These are phyloP conservation scores for Phaonia tiefii DNA, from an alignment of 2,888 invertebrate genomes.

Conservation along the genomic window DNA sequence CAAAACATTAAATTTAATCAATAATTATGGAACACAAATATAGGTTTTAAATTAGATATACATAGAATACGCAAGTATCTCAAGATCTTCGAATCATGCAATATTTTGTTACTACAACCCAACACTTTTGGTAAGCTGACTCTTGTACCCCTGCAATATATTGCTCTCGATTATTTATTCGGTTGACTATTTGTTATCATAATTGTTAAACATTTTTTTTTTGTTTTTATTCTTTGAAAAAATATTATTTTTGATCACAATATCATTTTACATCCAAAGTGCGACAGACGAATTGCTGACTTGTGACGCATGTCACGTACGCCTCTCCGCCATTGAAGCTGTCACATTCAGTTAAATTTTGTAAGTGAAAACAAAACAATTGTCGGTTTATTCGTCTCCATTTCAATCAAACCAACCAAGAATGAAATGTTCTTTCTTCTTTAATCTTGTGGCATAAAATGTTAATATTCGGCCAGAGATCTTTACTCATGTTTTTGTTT, in stretches of 20 bases:
- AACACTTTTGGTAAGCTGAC: constrained; percentile 74
- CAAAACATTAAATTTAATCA: not conserved
- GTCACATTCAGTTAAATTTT: constrained; percentile 3
- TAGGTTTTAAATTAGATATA: too few relatives aligned
- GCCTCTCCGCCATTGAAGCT: constrained; percentile 15
- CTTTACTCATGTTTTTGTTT: too few relatives aligned
- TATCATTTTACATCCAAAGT: too few relatives aligned
- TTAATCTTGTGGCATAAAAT: not conserved
- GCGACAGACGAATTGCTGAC: not conserved
- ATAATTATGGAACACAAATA: too few relatives aligned
- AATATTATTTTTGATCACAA: too few relatives aligned
- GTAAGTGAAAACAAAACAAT: constrained; percentile 2
- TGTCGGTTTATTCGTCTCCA: not conserved
- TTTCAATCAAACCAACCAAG: constrained; percentile 7
- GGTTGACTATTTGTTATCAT: too few relatives aligned
- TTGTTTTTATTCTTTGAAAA: too few relatives aligned
- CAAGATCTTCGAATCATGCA: constrained; percentile 73
- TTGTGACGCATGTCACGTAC: constrained; percentile 59
- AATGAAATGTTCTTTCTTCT: constrained; percentile 4
- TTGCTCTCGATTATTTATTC: too few relatives aligned
- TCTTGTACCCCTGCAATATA: too few relatives aligned
- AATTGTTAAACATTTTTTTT: too few relatives aligned
- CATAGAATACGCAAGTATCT: too few relatives aligned
- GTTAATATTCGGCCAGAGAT: too few relatives aligned
- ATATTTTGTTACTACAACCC: constrained; percentile 70